A percentile compares a stretch with the other conserved stretches of the same genome.
These are phyloP conservation scores for Dolichoris vasculosae DNA, from an alignment of 1,140 invertebrate species.

Conservation along the genomic window DNA sequence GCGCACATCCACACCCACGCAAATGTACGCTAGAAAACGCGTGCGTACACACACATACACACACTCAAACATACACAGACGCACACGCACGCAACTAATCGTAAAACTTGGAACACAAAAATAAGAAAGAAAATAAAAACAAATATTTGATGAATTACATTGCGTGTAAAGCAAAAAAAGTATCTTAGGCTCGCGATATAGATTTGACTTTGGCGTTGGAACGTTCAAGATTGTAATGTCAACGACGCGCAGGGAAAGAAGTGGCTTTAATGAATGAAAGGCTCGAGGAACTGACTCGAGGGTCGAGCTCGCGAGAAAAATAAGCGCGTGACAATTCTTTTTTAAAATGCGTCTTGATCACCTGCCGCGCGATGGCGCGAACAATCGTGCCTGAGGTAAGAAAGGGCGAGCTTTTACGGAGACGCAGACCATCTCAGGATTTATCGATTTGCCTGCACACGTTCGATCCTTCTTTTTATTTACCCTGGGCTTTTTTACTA, in stretches of 20 bases:
- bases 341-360: constrained; percentile 6
- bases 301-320: not conserved
- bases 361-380: constrained; percentile 21
- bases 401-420: not conserved
- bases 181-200: not conserved
- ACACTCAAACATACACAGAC: not conserved
- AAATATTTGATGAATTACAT: constrained; percentile 10
- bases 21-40: not conserved
- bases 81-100: not conserved
- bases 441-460: not conserved
- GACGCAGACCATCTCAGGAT: not conserved
- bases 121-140: not conserved
- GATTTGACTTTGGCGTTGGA: constrained; percentile 5
- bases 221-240: not conserved
- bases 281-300: not conserved
- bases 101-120: not conserved
- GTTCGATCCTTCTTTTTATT: not conserved
- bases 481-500: not conserved
- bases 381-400: not conserved
- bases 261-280: constrained; percentile 24
- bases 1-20: not conserved
- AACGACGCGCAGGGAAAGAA: not conserved
- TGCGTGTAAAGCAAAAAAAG: not conserved
- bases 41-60: not conserved
- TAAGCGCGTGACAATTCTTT: constrained; percentile 20